phyloP scores from a whole-genome alignment of 2,113 vertebrate genomes.

The Myotis lucifugus region DNA sequence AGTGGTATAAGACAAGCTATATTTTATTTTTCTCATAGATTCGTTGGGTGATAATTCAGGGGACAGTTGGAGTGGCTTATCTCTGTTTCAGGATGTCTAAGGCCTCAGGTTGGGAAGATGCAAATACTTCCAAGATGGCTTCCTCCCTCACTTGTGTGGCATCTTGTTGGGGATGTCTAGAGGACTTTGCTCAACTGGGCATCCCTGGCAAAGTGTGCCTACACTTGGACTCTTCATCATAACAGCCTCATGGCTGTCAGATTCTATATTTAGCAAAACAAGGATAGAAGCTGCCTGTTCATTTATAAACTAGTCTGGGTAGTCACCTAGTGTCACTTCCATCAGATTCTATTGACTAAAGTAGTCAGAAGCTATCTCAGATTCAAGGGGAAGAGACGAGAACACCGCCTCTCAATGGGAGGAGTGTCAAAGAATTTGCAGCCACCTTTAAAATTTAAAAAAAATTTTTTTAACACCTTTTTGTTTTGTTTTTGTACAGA shows the following conservation, averaged over 20 bases:
- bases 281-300: not conserved
- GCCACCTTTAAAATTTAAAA: not conserved
- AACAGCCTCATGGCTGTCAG: not conserved
- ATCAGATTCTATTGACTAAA: not conserved
- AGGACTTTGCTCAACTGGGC: not conserved
- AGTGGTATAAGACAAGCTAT: not conserved
- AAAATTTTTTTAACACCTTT: too few relatives aligned
- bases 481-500: not conserved
- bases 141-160: not conserved
- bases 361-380: not conserved
- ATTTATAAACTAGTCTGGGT: not conserved
- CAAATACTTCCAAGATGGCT: not conserved
- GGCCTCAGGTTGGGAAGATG: not conserved
- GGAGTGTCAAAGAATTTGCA: not conserved
- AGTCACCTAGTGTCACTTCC: not conserved
- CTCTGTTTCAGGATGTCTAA: not conserved
- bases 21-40: not conserved
- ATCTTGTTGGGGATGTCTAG: not conserved
- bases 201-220: not conserved
- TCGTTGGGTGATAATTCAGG: constrained; percentile 16
- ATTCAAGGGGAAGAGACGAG: not conserved
- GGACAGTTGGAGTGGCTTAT: not conserved
- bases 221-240: not conserved
- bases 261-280: not conserved
- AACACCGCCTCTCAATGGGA: not conserved